A percentile compares a stretch with the other conserved stretches of the same genome.
phyloP scores from a whole-genome alignment of 2,797 vertebrate genomes.

The Trichosurus vulpecula region DNA sequence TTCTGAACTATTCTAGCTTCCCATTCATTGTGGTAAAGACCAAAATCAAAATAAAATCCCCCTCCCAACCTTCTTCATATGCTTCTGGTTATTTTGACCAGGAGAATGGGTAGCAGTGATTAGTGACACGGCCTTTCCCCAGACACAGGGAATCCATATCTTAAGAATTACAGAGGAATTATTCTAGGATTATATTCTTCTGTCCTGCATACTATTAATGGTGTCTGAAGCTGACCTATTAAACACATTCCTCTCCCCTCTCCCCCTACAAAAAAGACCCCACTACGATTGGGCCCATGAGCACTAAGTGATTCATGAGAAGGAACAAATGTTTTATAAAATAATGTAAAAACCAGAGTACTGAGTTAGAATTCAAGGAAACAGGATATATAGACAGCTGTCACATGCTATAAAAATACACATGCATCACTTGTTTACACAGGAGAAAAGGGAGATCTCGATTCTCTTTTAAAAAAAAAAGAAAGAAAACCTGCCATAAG shows the following conservation, averaged over 20 bases:
- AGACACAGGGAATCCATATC: slow-evolving; percentile 34
- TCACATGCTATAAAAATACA: not conserved
- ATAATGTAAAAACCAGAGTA: slow-evolving; percentile 19
- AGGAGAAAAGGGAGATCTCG: not conserved
- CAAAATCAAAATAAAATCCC: slow-evolving; percentile 20
- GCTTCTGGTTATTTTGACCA: slow-evolving; percentile 51
- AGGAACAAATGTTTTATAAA: not conserved
- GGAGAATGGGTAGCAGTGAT: slow-evolving; percentile 21
- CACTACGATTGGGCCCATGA: slow-evolving; percentile 26
- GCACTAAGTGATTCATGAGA: not conserved
- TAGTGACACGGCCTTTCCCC: slow-evolving; percentile 56
- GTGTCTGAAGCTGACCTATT: slow-evolving; percentile 40
- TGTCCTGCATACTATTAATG: slow-evolving; percentile 44
- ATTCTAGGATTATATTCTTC: slow-evolving; percentile 54
- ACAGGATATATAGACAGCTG: not conserved
- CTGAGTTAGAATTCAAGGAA: not conserved
- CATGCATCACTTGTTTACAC: not conserved
- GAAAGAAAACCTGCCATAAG: not conserved
- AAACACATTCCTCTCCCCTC: not conserved
- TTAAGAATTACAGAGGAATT: slow-evolving; percentile 48
- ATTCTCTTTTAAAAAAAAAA: not conserved
- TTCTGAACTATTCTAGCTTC: not conserved
- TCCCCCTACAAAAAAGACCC: not conserved
- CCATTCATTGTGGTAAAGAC: not conserved
- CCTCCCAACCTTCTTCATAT: not conserved